Base-by-base conservation (phyloP, 2,888 invertebrate genomes). In the Lochmaea capreae region DNA sequence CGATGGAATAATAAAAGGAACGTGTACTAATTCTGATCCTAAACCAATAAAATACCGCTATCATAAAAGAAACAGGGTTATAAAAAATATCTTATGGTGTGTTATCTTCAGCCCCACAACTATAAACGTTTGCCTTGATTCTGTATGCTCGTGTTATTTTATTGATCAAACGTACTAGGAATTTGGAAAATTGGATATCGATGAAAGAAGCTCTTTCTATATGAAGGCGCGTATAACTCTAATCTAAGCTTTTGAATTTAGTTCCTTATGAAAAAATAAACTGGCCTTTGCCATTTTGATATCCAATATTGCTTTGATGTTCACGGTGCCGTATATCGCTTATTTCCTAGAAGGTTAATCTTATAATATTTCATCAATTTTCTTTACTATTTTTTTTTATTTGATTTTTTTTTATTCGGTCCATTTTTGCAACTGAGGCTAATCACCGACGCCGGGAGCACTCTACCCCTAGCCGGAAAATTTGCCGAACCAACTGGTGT, bases 181-280 rank as follows among this genome's bases (percentile, higher is more conserved):
- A 59, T 59, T 59, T 59, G 22, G 59, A 59, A 59, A 59, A 59
- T 59, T 59, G 59, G 33, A 59, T 59, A 33, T 59, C 59, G 26
- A 59, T 59, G 26, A 5, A 43, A 18, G 26, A 26, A 59, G 22
- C 33, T 26, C 22, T 59, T 59, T 26, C 3, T 12, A 59, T 11
- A 59, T 12, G 26, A 18, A 59, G 26, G 22, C 59, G 33, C 33
- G 22, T 58, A 58, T 58, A 58, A 18, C 58, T 58, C 58, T 58
- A 58, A 59, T 33, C 59, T 10, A 8, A 59, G 26, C 26, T 33
- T 59, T 59, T 59, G 33, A 59, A 59, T 59, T 59, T 26, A 59
- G 26, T 33, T 59, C 59, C 59, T 22, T 14, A 26, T 12, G 59
- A 12, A 59, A 59, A 59, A 59, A 33, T 59, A 59, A 59, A 59